Evolutionary conservation across 1,140 invertebrate species (phyloP).

Genomic region (Odontomachus brunneus): DNA sequence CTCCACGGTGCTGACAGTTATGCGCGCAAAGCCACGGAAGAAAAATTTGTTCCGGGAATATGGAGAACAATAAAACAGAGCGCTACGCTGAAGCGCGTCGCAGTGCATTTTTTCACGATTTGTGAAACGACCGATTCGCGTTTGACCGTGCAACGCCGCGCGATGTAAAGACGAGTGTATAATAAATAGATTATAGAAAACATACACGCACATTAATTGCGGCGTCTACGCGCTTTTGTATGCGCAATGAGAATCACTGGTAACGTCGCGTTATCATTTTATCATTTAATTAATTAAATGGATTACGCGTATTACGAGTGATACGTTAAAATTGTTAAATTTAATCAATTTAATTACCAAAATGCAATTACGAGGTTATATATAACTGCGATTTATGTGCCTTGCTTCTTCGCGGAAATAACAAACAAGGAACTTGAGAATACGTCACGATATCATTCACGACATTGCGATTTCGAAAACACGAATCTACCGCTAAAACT

Average conservation of each 20-base stretch:
- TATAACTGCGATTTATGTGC: too few species aligned
- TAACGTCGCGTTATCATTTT: constrained; percentile 1
- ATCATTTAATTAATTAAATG: constrained; percentile 20
- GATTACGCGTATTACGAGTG: neutral
- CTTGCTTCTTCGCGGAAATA: too few species aligned
- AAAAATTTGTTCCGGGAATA: constrained; percentile 5
- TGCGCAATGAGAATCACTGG: neutral
- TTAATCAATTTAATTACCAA: constrained; percentile 11
- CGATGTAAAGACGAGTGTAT: too few species aligned
- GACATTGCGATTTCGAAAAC: too few species aligned
- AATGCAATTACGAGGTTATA: neutral
- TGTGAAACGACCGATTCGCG: neutral
- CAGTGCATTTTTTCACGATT: constrained; percentile 2
- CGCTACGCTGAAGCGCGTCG: neutral
- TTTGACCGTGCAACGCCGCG: neutral
- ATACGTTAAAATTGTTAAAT: constrained; percentile 8
- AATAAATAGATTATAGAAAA: too few species aligned
- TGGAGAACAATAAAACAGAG: neutral
- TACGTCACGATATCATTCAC: too few species aligned
- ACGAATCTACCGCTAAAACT: too few species aligned
- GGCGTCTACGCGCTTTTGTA: constrained; percentile 4
- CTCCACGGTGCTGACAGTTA: neutral
- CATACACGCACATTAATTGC: neutral
- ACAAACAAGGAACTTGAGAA: too few species aligned
- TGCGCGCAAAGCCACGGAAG: constrained; percentile 9